phyloP scores from a whole-genome alignment of 1,140 invertebrate species.

The Brachionus koreanus region DNA sequence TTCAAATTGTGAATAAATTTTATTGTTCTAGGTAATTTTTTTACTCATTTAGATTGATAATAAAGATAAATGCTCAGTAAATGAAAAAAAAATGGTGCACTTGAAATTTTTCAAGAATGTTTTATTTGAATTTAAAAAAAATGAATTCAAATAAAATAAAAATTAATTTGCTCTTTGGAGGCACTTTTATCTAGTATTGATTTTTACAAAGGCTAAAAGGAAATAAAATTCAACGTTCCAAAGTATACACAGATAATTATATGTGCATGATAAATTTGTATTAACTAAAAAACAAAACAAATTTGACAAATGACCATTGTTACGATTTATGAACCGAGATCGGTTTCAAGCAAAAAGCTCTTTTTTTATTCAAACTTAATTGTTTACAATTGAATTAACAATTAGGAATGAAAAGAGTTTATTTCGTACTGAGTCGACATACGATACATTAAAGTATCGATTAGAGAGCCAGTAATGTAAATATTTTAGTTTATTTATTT shows the following conservation, averaged over 20 bases:
- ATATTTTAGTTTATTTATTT: not conserved
- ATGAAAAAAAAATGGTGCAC: not conserved
- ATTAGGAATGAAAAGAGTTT: not conserved
- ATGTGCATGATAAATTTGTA: not conserved
- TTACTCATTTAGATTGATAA: not conserved
- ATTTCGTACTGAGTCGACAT: not conserved
- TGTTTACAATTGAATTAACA: not conserved
- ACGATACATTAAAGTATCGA: not conserved
- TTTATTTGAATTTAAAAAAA: not conserved
- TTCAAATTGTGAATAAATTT: not conserved
- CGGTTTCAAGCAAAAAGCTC: not conserved
- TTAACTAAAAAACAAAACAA: not conserved
- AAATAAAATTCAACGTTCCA: not conserved
- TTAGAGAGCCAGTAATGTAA: not conserved
- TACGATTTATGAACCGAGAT: not conserved
- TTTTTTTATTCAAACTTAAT: not conserved
- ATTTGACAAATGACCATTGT: not conserved
- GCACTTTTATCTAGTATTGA: not conserved
- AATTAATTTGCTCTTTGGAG: not conserved
- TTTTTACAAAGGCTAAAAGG: not conserved
- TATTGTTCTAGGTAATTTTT: not conserved
- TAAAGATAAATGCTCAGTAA: not conserved
- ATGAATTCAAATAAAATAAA: not conserved
- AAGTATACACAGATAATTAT: not conserved
- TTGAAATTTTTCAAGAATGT: not conserved